Evolutionary conservation across 2,888 invertebrate genomes (phyloP).

Genomic region (Meteorus colon): DNA sequence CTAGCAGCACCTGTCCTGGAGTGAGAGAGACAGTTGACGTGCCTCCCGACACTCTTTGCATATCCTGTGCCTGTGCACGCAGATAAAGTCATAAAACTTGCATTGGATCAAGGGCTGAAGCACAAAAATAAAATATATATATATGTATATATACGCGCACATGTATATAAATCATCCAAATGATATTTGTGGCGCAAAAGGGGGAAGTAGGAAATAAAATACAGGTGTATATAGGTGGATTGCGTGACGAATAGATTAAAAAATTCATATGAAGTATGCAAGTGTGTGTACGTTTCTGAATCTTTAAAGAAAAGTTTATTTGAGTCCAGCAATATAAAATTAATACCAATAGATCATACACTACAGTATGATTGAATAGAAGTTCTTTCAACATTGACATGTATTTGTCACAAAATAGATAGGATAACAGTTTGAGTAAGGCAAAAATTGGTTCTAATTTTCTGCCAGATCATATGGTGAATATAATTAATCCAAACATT

Average conservation of each 20-base stretch:
- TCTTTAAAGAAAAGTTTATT: no score
- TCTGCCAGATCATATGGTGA: no score
- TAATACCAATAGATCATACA: no score
- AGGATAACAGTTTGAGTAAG: no score
- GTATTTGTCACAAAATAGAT: no score
- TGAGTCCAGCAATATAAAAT: no score
- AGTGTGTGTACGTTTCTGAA: no score
- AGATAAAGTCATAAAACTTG: constrained; percentile 7
- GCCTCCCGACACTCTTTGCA: constrained; percentile 7
- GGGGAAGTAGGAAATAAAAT: neutral
- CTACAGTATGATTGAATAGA: no score
- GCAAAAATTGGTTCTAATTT: no score
- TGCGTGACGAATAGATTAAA: constrained; percentile 5
- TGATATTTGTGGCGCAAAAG: neutral
- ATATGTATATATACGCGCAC: neutral
- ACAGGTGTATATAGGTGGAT: neutral
- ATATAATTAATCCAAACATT: no score
- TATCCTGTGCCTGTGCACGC: constrained; percentile 18
- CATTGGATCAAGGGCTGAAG: neutral
- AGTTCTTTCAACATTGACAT: no score
- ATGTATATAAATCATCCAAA: neutral
- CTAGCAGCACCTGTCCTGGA: constrained; percentile 48
- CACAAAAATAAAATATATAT: neutral
- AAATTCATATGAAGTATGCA: neutral
- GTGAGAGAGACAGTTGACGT: constrained; percentile 8